phyloP scores from a whole-genome alignment of 2,113 vertebrate genomes.

The Lepus americanus region DNA sequence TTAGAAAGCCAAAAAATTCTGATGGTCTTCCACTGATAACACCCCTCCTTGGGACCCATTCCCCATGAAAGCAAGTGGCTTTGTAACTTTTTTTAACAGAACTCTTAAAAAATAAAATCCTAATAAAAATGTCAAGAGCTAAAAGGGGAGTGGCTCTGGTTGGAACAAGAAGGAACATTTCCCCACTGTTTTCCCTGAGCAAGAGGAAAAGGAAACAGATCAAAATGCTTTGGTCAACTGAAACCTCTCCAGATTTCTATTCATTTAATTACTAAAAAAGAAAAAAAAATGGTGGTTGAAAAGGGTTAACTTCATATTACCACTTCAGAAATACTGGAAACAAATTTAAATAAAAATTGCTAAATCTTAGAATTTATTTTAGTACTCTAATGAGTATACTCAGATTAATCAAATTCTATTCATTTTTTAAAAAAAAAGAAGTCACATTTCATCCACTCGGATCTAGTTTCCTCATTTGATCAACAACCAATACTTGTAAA shows the following conservation, averaged over 20 bases:
- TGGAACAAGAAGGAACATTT: background rate
- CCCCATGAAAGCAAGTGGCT: background rate
- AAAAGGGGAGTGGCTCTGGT: background rate
- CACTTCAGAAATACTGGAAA: conserved; percentile 21
- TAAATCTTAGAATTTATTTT: conserved; percentile 30
- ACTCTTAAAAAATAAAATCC: background rate
- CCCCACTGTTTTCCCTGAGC: background rate
- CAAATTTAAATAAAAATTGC: conserved; percentile 19
- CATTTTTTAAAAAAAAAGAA: conserved; percentile 67
- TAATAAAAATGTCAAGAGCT: background rate
- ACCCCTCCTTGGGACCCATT: background rate
- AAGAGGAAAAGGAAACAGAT: background rate
- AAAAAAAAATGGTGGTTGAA: no score
- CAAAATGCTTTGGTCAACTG: background rate
- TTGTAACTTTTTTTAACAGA: background rate
- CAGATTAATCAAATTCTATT: conserved; percentile 37
- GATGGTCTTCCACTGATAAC: background rate
- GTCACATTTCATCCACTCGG: conserved; percentile 43
- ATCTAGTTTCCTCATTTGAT: conserved; percentile 48
- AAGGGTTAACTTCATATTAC: background rate
- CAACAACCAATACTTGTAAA: conserved; percentile 24
- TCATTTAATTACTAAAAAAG: background rate
- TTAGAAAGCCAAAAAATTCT: background rate
- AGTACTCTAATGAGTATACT: background rate
- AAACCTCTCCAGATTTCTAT: background rate